Conservation (phyloP, 2,888 invertebrate species). For the Rhyacophila evoluta region DNA sequence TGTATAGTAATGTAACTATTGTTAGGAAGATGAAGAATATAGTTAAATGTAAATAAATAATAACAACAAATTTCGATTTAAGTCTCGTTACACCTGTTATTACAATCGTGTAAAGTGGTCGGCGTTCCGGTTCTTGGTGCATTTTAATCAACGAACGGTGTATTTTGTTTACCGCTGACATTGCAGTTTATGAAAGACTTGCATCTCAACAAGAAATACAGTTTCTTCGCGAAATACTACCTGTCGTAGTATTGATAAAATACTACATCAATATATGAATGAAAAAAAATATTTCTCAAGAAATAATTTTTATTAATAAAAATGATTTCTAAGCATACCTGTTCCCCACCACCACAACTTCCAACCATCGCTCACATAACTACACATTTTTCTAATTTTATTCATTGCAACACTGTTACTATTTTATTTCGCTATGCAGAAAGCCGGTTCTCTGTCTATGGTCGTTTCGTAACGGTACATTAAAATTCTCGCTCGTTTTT, state of each 20-base stretch:
- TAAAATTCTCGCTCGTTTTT: not conserved
- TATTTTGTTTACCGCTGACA: not conserved
- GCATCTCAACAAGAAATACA: not conserved
- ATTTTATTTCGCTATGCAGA: not conserved
- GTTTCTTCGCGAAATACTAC: not conserved
- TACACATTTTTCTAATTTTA: conserved; percentile 38
- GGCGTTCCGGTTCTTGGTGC: not conserved
- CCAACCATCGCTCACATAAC: conserved; percentile 46
- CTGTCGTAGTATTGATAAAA: not conserved
- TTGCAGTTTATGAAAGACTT: not conserved
- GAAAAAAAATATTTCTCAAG: not conserved
- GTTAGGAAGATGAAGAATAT: no score
- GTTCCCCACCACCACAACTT: conserved; percentile 51
- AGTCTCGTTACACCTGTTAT: not conserved
- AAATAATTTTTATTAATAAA: not conserved
- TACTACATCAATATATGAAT: not conserved
- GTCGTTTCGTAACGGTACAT: not conserved
- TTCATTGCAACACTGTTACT: conserved; percentile 16
- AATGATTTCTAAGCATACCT: conserved; percentile 29
- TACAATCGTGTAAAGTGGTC: not conserved
- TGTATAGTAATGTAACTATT: no score
- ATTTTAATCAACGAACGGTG: not conserved
- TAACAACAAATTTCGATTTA: not conserved
- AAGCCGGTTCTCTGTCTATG: not conserved
- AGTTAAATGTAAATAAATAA: no score